Evolutionary conservation across 1,140 invertebrate genomes (phyloP).

Genomic region (Zaprionus capensis): DNA sequence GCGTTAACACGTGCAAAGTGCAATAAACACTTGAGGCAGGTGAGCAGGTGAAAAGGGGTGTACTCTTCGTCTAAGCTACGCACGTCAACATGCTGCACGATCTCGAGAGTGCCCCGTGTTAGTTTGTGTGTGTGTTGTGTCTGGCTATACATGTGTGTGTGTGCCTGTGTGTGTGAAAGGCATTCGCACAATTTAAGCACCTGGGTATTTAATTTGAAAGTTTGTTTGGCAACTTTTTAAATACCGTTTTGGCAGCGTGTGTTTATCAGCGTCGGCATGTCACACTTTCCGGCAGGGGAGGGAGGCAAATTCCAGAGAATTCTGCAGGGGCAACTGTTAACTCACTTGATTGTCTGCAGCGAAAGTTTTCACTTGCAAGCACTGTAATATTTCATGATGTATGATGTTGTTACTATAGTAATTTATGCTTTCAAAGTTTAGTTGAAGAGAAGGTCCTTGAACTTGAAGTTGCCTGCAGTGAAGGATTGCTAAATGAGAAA

Average conservation of each 20-base stretch:
- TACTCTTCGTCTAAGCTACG: slow-evolving; percentile 26
- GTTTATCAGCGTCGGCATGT: slow-evolving; percentile 50
- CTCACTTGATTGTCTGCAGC: neutral
- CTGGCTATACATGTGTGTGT: neutral
- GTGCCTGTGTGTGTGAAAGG: slow-evolving; percentile 29
- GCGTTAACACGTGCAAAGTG: slow-evolving; percentile 53
- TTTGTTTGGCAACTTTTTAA: slow-evolving; percentile 75
- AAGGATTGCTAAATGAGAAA: no score
- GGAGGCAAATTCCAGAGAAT: slow-evolving; percentile 8
- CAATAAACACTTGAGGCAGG: slow-evolving; percentile 47
- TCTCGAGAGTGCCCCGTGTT: slow-evolving; percentile 1
- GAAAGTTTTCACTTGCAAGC: neutral
- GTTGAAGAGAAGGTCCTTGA: neutral
- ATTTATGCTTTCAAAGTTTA: neutral
- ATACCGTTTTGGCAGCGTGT: slow-evolving; percentile 55
- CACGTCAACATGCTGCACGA: slow-evolving; percentile 27
- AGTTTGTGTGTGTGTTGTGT: neutral
- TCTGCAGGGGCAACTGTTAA: neutral
- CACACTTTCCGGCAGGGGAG: slow-evolving; percentile 47
- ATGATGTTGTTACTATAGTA: neutral
- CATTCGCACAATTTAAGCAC: slow-evolving; percentile 62
- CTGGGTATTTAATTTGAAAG: slow-evolving; percentile 70
- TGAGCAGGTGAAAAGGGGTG: neutral
- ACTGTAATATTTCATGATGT: neutral
- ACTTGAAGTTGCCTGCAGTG: neutral